Conservation (phyloP, 2,113 vertebrate species). For the Typhlomys cinereus region DNA sequence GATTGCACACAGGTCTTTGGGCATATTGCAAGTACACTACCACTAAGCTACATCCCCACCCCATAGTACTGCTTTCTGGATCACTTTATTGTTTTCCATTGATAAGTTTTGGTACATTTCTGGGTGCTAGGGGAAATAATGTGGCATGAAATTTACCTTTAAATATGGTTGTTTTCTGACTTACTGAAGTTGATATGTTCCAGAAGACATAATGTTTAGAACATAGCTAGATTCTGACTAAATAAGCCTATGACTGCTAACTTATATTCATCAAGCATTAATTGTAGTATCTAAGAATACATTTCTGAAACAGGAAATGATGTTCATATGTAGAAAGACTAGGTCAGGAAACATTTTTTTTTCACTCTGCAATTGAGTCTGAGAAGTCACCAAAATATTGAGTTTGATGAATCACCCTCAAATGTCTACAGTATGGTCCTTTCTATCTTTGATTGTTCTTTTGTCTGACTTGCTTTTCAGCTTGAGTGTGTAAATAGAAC, state of each 20-base stretch:
- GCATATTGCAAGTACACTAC: not conserved
- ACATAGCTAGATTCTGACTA: not conserved
- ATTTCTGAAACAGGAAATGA: constrained; percentile 8
- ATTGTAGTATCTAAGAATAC: not conserved
- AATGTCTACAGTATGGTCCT: not conserved
- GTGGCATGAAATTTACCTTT: not conserved
- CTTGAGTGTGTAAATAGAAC: not conserved
- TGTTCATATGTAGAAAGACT: not conserved
- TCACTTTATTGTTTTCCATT: not conserved
- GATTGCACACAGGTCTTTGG: not conserved
- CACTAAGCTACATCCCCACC: not conserved
- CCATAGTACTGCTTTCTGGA: constrained; percentile 1
- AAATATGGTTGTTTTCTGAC: constrained; percentile 1
- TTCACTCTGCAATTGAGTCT: constrained; percentile 7
- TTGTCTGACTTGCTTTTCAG: not conserved
- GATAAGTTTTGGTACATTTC: not conserved
- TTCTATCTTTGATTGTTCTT: not conserved
- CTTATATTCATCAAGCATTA: not conserved
- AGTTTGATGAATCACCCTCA: not conserved
- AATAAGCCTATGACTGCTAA: not conserved
- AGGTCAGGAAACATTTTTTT: not conserved
- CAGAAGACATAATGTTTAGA: not conserved
- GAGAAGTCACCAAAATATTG: not conserved
- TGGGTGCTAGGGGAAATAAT: not conserved
- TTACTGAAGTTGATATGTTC: not conserved